These are phyloP conservation scores for Drosophila percnosoma DNA, from an alignment of 2,888 invertebrate genomes.

Conservation along the genomic window DNA sequence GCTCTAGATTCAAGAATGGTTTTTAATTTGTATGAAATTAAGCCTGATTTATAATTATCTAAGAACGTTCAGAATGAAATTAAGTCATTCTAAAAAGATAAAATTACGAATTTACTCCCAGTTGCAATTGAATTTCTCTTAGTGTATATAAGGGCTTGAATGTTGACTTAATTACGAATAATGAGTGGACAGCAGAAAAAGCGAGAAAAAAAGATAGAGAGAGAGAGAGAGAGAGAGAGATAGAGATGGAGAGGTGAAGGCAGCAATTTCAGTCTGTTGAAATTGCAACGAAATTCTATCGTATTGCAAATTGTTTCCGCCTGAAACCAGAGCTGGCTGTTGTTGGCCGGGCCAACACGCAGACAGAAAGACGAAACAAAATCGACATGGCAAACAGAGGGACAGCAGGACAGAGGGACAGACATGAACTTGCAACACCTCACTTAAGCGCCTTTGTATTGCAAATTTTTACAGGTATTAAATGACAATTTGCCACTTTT, in stretches of 20 bases:
- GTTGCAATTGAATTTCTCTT: neutral
- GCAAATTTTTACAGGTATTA: slow-evolving; percentile 72
- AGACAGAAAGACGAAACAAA: slow-evolving; percentile 20
- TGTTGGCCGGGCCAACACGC: slow-evolving; percentile 39
- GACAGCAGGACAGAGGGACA: slow-evolving; percentile 28
- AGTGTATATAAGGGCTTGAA: slow-evolving; percentile 25
- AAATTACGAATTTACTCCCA: neutral
- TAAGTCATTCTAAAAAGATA: neutral
- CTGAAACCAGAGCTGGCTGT: slow-evolving; percentile 61
- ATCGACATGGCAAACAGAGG: slow-evolving; percentile 15
- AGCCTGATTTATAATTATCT: neutral
- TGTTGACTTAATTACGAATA: slow-evolving; percentile 72
- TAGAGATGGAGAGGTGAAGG: neutral
- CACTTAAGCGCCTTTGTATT: slow-evolving; percentile 78
- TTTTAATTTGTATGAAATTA: neutral
- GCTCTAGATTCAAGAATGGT: neutral
- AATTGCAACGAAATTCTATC: slow-evolving; percentile 77
- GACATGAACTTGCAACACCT: slow-evolving; percentile 77
- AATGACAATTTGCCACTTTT: slow-evolving; percentile 73
- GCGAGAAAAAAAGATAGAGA: neutral
- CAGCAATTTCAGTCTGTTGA: slow-evolving; percentile 19
- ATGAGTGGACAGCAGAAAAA: neutral
- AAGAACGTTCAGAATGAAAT: neutral
- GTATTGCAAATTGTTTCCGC: slow-evolving; percentile 78
- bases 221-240: neutral